Base-by-base conservation (phyloP, 2,888 invertebrate genomes). In the Heliconius hortense region DNA sequence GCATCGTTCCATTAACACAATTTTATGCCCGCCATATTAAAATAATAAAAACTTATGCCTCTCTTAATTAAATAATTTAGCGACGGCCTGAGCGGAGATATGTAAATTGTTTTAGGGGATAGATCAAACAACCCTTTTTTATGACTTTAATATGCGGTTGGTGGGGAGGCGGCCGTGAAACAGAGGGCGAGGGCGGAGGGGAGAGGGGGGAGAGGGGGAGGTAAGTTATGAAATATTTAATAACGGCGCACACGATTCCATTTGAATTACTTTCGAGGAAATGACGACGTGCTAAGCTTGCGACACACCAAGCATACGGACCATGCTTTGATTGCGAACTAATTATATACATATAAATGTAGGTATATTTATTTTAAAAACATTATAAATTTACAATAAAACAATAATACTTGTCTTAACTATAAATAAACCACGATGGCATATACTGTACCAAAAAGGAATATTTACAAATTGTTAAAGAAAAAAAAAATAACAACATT, bases 41-140 rank as follows among this genome's bases (percentile, higher is more conserved):
- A 94, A 94, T 94, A 94, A 94, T 94, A 94, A 94, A 94, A 94
- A 94, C 94, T 94, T 94, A 94, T 93, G 94, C 93, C 94, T 93
- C 94, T 92, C 94, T 94, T 94, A 94, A 94, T 94, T 94, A 94
- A 94, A 94, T 94, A 94, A 94, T 94, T 94, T 93, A 94, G 93
- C 92, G 88, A 91, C 90, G 89, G 89, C 88, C 88, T 89, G 91
- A 90, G 91, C 91, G 90, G 91, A 93, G 94, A 94, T 94, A 94
- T 94, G 94, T 94, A 94, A 94, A 94, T 94, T 94, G 94, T 94
- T 94, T 94, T 92, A 92, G 92, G 93, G 94, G 94, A 94, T 94
- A 94, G 93, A 94, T 94, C 94, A 94, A 94, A 94, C 91, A 94
- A 94, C 94, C 94, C 94, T 94, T 94, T 94, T 94, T 94, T 94